Evolutionary conservation across 2,888 invertebrate species (phyloP).

Genomic region (Perizoma affinitatum): DNA sequence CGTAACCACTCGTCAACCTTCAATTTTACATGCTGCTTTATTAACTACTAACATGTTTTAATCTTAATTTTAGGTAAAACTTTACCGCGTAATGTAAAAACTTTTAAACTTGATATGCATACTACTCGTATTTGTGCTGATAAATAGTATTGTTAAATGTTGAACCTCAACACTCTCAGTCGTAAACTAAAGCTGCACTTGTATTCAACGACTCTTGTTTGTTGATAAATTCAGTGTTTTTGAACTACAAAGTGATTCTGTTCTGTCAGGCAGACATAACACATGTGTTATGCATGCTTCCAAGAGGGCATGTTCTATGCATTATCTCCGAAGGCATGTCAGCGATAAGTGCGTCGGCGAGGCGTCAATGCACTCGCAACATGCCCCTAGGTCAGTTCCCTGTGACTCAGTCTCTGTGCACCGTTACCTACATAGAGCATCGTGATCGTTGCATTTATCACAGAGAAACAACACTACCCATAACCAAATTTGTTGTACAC

Average conservation of each 20-base stretch:
- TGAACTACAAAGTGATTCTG: slow-evolving; percentile 65
- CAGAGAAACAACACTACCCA: slow-evolving; percentile 15
- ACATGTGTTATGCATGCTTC: slow-evolving; percentile 78
- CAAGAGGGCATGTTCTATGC: slow-evolving; percentile 69
- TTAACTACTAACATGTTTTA: background rate
- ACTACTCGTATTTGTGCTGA: too few species aligned
- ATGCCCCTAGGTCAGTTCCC: slow-evolving; percentile 84
- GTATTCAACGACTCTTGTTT: slow-evolving; percentile 37
- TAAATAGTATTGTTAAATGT: too few species aligned
- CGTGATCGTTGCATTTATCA: slow-evolving; percentile 64
- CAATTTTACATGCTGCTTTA: slow-evolving; percentile 3
- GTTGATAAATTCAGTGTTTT: slow-evolving; percentile 54
- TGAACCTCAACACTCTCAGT: too few species aligned
- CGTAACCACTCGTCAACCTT: slow-evolving; percentile 13
- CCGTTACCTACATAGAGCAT: slow-evolving; percentile 76
- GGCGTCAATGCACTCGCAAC: slow-evolving; percentile 82
- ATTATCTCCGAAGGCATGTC: slow-evolving; percentile 80
- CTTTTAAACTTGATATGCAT: too few species aligned
- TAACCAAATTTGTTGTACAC: slow-evolving; percentile 3
- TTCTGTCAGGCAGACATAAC: slow-evolving; percentile 62
- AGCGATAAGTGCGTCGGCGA: slow-evolving; percentile 75
- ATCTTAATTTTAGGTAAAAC: slow-evolving; percentile 12
- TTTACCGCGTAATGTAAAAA: background rate
- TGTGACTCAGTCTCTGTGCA: slow-evolving; percentile 79
- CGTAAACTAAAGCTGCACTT: slow-evolving; percentile 10